Base-by-base conservation (phyloP, 2,888 invertebrate genomes). In the Drosophila mayaguana region DNA sequence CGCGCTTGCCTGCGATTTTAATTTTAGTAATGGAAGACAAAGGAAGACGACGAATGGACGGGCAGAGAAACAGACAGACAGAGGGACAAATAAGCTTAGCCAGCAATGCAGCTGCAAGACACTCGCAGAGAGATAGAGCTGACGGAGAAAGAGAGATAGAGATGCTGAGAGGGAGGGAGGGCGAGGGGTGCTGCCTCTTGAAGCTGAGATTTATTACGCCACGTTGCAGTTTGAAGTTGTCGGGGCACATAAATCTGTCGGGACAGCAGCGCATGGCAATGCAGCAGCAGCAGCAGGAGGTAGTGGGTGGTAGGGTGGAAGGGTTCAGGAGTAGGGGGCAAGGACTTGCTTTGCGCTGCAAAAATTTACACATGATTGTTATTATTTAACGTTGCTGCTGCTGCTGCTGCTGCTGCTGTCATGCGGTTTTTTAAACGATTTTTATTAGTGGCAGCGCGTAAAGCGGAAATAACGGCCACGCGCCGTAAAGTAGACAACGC, bases 1-100 rank as follows among this genome's bases (percentile, higher is more conserved):
- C 69, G 80, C 81, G 84, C 81, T 87, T 56, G 71, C 68, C 68
- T 72, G 83, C 76, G 76, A 88, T 90, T 90, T 88, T 90, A 88
- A 88, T 88, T 88, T 88, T 75, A 75, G 88, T 88, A 88, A 88
- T 88, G 88, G 88, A 89, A 90, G 78, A 88, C 90, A 87, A 87
- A 88, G 75, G 71, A 79, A 80, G 75, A 73, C 71, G 67, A 51
- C 55, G 25, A 53, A 28, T 16, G 36, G 54, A 54, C 3, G 25
- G 57, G 57, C 54, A n/a, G 55, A 48, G 18, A 2, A 16, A 16
- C 14, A 7, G 42, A 55, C 20, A 42, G 42, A 56, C 43, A 43
- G 16, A 51, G 48, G 64, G 83, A 85, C 81, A 86, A 82, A 82
- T 82, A 82, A 82, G 82, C 82, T 86, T 78, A 78, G 78, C 76